Evolutionary conservation across 92 coral and sea anemone genomes (phyloP), one percentile per base, ranked within the genome.

Genomic region (Parazoanthus swiftii): DNA sequence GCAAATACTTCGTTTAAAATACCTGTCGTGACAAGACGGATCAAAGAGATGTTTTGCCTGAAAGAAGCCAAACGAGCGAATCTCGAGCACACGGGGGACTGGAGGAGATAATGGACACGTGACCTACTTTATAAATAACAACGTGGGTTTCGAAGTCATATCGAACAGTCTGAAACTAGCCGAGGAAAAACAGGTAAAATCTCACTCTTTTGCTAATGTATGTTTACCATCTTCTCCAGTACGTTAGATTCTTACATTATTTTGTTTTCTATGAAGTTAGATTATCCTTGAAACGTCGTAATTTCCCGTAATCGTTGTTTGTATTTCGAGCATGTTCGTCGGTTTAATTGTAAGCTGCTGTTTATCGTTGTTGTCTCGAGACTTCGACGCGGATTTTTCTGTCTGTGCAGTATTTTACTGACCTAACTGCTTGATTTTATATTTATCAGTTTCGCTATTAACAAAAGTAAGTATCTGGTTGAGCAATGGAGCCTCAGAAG

Each of bases 91-190:
- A 58, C 18, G 26, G 79, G 87, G 79, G 75, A 29, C 87, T 84
- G 87, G 87, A 46, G 77, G 67, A 84, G 79, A 6, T 56, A 9
- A 4, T 46, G 56, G 67, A 25, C 87, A 84, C 87, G 87, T 84
- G 87, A 84, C 79, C 79, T 29, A 70, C 78, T 84, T 48, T 70
- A 84, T 84, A 72, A 84, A 70, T 84, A 84, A 84, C 87, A 84
- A 84, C 87, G 87, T 84, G 78, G 87, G 85, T 58, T 38, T 66
- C 86, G 87, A 71, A 84, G 67, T 29, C 66, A 72, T 48, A 46
- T 70, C 79, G 87, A 84, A 73, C 77, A 4, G 44, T 16, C 79
- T 65, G 38, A 80, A 73, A 71, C 75, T 43, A 70, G 78, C 67
- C 58, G 29, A 73, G 79, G 59, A 84, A 84, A 84, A 84, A 84